A percentile compares a stretch with the other conserved stretches of the same genome.
Evolutionary conservation across 2,113 vertebrate species (phyloP).

Genomic region (Spea multiplicata): DNA sequence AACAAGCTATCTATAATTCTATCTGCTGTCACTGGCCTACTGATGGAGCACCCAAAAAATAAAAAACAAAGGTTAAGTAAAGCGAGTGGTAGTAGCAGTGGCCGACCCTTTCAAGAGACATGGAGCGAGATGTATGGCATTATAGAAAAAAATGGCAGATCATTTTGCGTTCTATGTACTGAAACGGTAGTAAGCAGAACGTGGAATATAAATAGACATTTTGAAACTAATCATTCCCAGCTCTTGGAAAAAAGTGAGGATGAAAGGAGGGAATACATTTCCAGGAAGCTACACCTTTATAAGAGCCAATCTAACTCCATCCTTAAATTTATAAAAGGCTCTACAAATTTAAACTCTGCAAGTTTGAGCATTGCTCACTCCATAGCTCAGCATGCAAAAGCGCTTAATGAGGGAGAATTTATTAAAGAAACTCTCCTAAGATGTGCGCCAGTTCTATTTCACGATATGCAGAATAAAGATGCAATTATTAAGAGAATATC

Average conservation of each 20-base stretch:
- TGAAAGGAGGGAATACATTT: conserved; percentile 41
- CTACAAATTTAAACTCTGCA: conserved; percentile 20
- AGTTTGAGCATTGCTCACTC: conserved; percentile 20
- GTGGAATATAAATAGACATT: conserved; percentile 32
- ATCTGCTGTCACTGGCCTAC: no score
- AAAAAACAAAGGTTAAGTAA: no score
- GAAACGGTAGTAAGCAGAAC: conserved; percentile 34
- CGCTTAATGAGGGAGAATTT: background rate
- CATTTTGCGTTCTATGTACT: conserved; percentile 27
- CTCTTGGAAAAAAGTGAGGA: conserved; percentile 24
- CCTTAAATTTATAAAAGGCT: conserved; percentile 25
- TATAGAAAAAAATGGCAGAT: conserved; percentile 29
- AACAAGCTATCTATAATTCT: no score
- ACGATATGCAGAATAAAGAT: conserved; percentile 35
- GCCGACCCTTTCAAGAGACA: conserved; percentile 25
- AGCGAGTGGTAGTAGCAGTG: no score
- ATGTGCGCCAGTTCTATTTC: conserved; percentile 11
- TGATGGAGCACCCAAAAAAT: no score
- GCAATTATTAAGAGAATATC: conserved; percentile 15
- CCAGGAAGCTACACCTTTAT: conserved; percentile 29
- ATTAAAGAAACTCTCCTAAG: conserved; percentile 6
- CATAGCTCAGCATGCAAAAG: conserved; percentile 27
- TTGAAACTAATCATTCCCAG: no score
- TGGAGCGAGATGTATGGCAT: no score
- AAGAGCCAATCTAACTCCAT: conserved; percentile 22